Conservation (phyloP, 2,888 invertebrate genomes). For the Chorisops tibialis region DNA sequence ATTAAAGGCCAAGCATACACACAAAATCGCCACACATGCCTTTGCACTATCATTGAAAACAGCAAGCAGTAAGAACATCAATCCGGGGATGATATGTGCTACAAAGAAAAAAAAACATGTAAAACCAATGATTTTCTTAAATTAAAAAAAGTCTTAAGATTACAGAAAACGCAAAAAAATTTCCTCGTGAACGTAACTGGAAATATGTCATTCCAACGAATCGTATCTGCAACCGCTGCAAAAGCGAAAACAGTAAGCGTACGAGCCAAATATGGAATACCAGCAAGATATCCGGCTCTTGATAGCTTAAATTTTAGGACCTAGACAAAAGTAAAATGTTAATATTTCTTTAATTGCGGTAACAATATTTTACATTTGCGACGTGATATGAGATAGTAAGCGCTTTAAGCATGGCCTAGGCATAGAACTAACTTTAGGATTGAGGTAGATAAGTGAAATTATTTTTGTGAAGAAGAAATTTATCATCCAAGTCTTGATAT, state of each 20-base stretch:
- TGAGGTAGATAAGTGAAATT: no score
- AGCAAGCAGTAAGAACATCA: constrained; percentile 58
- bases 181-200: constrained; percentile 61
- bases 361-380: no score
- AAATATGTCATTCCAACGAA: constrained; percentile 54
- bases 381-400: no score
- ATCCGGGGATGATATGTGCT: constrained; percentile 60
- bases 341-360: background rate
- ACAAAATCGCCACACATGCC: constrained; percentile 62
- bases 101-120: constrained; percentile 41
- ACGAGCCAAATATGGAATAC: constrained; percentile 68
- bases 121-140: no score
- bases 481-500: no score
- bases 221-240: constrained; percentile 65
- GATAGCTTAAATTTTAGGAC: constrained; percentile 68
- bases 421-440: no score
- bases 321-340: constrained; percentile 26
- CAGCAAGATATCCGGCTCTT: constrained; percentile 67
- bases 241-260: constrained; percentile 67
- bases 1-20: constrained; percentile 65
- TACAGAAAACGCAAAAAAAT: constrained; percentile 64
- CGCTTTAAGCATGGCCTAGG: no score
- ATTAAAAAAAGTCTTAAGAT: no score
- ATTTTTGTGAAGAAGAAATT: no score
- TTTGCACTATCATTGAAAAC: constrained; percentile 62